A percentile compares a stretch with the other conserved stretches of the same genome.
Evolutionary conservation across 2,797 vertebrate species (phyloP).

Genomic region (Tokudaia tokunoshimensis): DNA sequence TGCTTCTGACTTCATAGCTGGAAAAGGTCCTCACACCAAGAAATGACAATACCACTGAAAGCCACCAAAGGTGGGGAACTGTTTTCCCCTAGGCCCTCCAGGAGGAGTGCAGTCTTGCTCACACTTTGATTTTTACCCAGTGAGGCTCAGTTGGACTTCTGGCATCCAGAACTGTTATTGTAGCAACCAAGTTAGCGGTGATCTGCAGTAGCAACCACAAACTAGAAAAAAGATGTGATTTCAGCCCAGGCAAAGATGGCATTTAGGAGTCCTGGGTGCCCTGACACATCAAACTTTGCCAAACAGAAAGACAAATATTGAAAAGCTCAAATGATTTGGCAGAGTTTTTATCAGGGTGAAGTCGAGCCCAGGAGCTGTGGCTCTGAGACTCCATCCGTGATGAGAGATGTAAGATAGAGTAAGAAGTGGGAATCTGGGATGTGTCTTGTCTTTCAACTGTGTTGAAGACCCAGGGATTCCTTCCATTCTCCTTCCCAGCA

Average conservation of each 20-base stretch:
- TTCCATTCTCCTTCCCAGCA: neutral
- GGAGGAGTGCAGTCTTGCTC: neutral
- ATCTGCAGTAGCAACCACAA: neutral
- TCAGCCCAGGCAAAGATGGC: neutral
- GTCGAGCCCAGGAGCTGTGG: neutral
- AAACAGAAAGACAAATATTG: neutral
- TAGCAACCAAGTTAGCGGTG: neutral
- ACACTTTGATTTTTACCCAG: neutral
- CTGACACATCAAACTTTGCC: neutral
- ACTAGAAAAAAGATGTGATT: neutral
- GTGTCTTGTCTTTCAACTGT: constrained; percentile 88
- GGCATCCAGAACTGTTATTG: neutral
- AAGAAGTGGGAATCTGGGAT: neutral
- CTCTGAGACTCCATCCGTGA: neutral
- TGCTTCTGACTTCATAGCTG: neutral
- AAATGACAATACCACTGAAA: neutral
- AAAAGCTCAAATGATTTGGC: neutral
- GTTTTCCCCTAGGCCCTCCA: neutral
- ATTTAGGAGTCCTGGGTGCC: neutral
- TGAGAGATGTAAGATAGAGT: neutral
- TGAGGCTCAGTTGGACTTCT: neutral
- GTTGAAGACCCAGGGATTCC: constrained; percentile 80
- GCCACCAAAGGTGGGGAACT: neutral
- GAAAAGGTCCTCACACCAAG: neutral
- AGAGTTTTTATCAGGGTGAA: neutral